phyloP scores from a whole-genome alignment of 2,888 invertebrate species.

The Parnassius mnemosyne region DNA sequence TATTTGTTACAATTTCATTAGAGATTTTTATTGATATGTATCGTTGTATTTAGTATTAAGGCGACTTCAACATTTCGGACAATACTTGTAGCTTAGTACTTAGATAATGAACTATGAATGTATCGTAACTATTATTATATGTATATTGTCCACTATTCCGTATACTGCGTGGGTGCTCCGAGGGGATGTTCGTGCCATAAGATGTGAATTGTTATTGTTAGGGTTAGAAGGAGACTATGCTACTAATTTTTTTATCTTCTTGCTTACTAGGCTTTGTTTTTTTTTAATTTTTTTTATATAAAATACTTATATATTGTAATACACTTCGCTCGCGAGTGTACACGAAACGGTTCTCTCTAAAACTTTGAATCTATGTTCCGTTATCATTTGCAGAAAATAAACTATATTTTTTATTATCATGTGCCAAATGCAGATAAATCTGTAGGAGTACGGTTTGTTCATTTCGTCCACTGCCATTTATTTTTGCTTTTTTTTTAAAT shows the following conservation, averaged over 20 bases:
- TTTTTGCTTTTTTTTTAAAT: slow-evolving; percentile 31
- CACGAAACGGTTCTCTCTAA: slow-evolving; percentile 20
- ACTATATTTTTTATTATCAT: slow-evolving; percentile 29
- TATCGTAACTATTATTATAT: slow-evolving; percentile 22
- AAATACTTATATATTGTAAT: background rate
- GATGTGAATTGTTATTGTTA: slow-evolving; percentile 47
- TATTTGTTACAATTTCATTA: slow-evolving; percentile 35
- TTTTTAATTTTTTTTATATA: slow-evolving; percentile 15
- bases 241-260: slow-evolving; percentile 42
- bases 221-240: slow-evolving; percentile 57
- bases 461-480: slow-evolving; percentile 44
- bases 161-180: slow-evolving; percentile 36
- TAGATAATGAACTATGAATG: slow-evolving; percentile 31
- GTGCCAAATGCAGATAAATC: slow-evolving; percentile 43
- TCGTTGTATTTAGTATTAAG: slow-evolving; percentile 45
- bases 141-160: slow-evolving; percentile 26
- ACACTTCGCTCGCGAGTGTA: slow-evolving; percentile 7
- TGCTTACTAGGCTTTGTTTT: slow-evolving; percentile 8
- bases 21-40: slow-evolving; percentile 35
- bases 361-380: background rate
- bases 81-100: slow-evolving; percentile 46
- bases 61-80: slow-evolving; percentile 46
- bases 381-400: slow-evolving; percentile 12
- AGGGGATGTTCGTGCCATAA: slow-evolving; percentile 57
- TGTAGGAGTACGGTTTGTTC: slow-evolving; percentile 25